phyloP scores from a whole-genome alignment of 1,140 invertebrate species.

The Drosophila willistoni region DNA sequence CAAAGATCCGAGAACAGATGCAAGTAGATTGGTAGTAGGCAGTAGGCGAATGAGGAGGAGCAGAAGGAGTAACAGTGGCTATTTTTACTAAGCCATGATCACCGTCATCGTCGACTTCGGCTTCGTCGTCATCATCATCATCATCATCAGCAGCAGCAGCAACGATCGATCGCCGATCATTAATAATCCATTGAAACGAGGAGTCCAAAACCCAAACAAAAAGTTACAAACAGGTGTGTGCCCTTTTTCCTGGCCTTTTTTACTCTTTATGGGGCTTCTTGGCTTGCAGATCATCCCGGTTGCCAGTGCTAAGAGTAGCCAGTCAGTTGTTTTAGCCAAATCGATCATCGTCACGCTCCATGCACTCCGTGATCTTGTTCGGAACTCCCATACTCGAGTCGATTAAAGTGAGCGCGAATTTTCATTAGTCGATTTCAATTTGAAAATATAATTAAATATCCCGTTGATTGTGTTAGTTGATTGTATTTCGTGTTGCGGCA shows the following conservation, averaged over 20 bases:
- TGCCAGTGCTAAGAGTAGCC: neutral
- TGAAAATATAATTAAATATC: constrained; percentile 72
- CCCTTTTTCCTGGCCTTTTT: constrained; percentile 12
- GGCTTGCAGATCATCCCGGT: constrained; percentile 42
- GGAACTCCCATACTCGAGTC: constrained; percentile 30
- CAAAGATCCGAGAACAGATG: constrained; percentile 10
- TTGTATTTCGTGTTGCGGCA: constrained; percentile 40
- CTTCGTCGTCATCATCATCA: neutral
- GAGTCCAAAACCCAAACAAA: constrained; percentile 16
- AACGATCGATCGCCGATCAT: constrained; percentile 81
- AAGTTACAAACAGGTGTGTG: constrained; percentile 70
- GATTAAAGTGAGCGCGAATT: constrained; percentile 71
- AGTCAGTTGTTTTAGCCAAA: constrained; percentile 27
- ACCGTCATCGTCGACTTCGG: neutral
- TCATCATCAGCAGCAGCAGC: constrained; percentile 18
- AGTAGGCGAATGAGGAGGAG: constrained; percentile 8
- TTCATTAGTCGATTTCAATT: constrained; percentile 75
- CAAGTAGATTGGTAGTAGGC: constrained; percentile 9
- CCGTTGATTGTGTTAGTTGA: constrained; percentile 62
- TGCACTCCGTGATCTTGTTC: neutral
- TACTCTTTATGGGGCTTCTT: constrained; percentile 10
- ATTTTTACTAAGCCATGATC: constrained; percentile 68
- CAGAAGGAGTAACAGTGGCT: constrained; percentile 51
- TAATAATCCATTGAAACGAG: constrained; percentile 75
- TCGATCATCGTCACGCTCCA: constrained; percentile 76